Evolutionary conservation across 2,888 invertebrate genomes (phyloP), one percentile per base, ranked within the genome.

Genomic region (Troglohyphantes excavatus): DNA sequence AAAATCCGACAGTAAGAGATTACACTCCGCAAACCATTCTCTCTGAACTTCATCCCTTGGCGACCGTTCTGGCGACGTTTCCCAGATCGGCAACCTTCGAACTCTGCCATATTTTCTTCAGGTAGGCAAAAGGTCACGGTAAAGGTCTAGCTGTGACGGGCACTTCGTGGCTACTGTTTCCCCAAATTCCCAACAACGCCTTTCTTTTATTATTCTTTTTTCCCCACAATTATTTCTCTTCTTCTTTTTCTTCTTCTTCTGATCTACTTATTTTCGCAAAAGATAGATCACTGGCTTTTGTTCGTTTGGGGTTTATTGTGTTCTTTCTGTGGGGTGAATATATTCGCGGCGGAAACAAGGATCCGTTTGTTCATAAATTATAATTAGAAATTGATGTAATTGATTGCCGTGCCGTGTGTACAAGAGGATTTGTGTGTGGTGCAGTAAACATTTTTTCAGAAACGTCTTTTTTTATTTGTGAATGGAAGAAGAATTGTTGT

Each of bases 151-250:
- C 68, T 76, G 33, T 81, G 81, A 88, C 76, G 67, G 26, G 29
- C 33, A 81, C 81, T 39, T 82, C 88, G 82, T 88, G 82, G 88
- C 88, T 88, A 88, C 88, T 76, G 88, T 88, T 88, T 88, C 53
- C 82, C 75, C 53, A 87, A 81, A 87, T 87, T 87, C 87, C 65
- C 65, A 81, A 81, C 87, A 87, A 87, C 87, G 82, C 88, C 76
- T 76, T 68, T 81, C 81, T 72, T 83, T 39, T 73, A 26, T 59
- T 75, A 70, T 79, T 68, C 53, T 43, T 39, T 59, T 73, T 33
- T 72, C 61, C 23, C 43, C 63, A 43, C 29, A 33, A n/a, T 13
- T 65, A 26, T 19, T 73, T 84, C 26, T 61, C 43, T 46, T 73
- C 13, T 63, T 63, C 61, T 79, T n/a, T n/a, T n/a, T n/a, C n/a